A percentile compares a stretch with the other conserved stretches of the same genome.
Conservation (phyloP, 2,113 vertebrate species). For the Bos taurus region ARS-UCD2.0 NC_037340.1:80923001-80923500, state of each 20-base stretch:
- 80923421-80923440: constrained; percentile 68
- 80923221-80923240: background rate
- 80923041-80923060: background rate
- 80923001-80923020: background rate
- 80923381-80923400: constrained; percentile 78
- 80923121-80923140: constrained; percentile 12
- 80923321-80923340: constrained; percentile 33
- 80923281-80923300: background rate
- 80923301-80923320: background rate
- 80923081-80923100: background rate
- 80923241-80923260: constrained; percentile 57
- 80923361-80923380: constrained; percentile 53
- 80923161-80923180: constrained; percentile 39
- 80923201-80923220: constrained; percentile 33
- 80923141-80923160: constrained; percentile 18
- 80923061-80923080: background rate
- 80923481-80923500: constrained; percentile 78
- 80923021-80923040: background rate
- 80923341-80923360: background rate
- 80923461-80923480: constrained; percentile 74
- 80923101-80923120: background rate
- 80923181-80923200: background rate
- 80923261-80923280: constrained; percentile 57
- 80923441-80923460: constrained; percentile 79
- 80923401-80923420: constrained; percentile 67